A percentile compares a stretch with the other conserved stretches of the same genome.
phyloP scores from a whole-genome alignment of 2,113 vertebrate genomes.

The Festucalex cinctus region DNA sequence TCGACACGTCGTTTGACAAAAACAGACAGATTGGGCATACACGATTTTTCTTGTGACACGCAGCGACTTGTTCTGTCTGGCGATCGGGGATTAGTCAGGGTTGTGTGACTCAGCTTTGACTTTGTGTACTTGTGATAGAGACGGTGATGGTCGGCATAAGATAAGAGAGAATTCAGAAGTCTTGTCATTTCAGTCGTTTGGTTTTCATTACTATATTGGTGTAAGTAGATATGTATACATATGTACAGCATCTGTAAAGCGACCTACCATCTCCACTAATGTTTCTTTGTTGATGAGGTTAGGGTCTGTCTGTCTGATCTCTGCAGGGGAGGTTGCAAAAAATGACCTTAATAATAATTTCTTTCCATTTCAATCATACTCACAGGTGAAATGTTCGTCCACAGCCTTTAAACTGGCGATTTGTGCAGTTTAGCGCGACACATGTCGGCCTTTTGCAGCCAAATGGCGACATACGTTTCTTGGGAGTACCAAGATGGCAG shows the following conservation, averaged over 20 bases:
- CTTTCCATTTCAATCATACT: too few relatives aligned
- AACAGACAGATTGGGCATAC: conserved; percentile 3
- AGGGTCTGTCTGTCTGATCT: neutral
- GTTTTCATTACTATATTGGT: neutral
- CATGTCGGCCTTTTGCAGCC: too few relatives aligned
- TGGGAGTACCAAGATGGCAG: too few relatives aligned
- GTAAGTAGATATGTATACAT: too few relatives aligned
- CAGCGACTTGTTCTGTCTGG: neutral
- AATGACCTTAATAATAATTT: neutral
- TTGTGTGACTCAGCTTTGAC: conserved; percentile 43
- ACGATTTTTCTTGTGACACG: conserved; percentile 6
- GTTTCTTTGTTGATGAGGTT: neutral
- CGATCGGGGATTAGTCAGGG: conserved; percentile 15
- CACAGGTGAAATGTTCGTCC: too few relatives aligned
- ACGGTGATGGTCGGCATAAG: conserved; percentile 35
- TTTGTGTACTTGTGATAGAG: conserved; percentile 34
- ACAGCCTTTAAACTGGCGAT: too few relatives aligned
- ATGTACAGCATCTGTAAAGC: too few relatives aligned
- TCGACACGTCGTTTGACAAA: conserved; percentile 31
- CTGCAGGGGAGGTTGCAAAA: neutral
- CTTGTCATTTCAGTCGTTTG: neutral
- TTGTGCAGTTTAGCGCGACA: too few relatives aligned
- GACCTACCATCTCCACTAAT: too few relatives aligned
- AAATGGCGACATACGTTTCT: too few relatives aligned
- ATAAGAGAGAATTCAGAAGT: conserved; percentile 14